Percentiles rank a stretch among this genome's conserved stretches.
phyloP scores from a whole-genome alignment of 2,888 invertebrate genomes.

The Xestia c-nigrum region DNA sequence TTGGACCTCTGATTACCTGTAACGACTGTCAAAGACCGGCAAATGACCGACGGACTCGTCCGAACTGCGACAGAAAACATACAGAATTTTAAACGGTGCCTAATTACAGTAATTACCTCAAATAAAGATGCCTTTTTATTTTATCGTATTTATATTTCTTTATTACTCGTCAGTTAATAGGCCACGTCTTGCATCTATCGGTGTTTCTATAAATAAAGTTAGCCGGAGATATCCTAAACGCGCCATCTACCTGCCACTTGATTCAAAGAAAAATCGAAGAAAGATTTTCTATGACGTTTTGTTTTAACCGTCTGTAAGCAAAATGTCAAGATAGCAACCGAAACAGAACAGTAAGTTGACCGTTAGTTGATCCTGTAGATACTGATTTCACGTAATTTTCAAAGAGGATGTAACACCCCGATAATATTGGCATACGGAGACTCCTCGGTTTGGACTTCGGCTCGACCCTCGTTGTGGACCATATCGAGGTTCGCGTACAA shows the following conservation, averaged over 20 bases:
- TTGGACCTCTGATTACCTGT: too few species aligned
- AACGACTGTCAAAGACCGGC: too few species aligned
- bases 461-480: neutral
- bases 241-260: too few species aligned
- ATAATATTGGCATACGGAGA: slow-evolving; percentile 15
- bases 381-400: neutral
- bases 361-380: neutral
- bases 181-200: too few species aligned
- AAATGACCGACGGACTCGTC: neutral
- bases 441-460: neutral
- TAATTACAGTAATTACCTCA: neutral
- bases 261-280: too few species aligned
- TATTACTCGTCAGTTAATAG: neutral
- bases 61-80: neutral
- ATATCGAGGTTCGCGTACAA: slow-evolving; percentile 19
- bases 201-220: too few species aligned
- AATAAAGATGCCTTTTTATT: neutral
- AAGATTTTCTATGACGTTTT: too few species aligned
- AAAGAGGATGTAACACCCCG: slow-evolving; percentile 8
- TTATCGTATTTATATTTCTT: neutral
- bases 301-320: too few species aligned
- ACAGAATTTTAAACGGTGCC: neutral
- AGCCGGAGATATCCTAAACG: too few species aligned
- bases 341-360: too few species aligned
- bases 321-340: too few species aligned